Percentiles rank a stretch among this genome's conserved stretches.
phyloP scores from a whole-genome alignment of 2,888 invertebrate genomes.

The Ophion slaviceki region DNA sequence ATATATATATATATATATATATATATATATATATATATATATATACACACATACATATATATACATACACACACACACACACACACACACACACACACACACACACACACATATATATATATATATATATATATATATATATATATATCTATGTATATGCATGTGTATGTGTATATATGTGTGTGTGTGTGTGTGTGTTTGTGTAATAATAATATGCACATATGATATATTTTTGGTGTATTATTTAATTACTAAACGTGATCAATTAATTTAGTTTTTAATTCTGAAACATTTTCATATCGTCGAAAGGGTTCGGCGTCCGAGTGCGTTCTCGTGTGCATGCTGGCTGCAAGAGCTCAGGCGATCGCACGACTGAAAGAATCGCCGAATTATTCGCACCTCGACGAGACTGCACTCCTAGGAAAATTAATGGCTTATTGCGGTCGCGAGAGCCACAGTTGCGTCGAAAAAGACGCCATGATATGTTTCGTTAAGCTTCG shows the following conservation, averaged over 20 bases:
- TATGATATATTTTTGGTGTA: too few species aligned
- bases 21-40: too few species aligned
- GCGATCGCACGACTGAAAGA: constrained; percentile 94
- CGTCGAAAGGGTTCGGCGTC: constrained; percentile 94
- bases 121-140: too few species aligned
- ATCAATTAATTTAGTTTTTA: background rate
- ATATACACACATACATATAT: too few species aligned
- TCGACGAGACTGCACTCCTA: constrained; percentile 95
- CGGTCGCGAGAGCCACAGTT: constrained; percentile 95
- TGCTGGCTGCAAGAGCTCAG: constrained; percentile 96
- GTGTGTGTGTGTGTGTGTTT: too few species aligned
- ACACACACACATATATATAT: too few species aligned
- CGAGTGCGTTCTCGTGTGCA: constrained; percentile 96
- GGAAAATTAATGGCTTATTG: constrained; percentile 97
- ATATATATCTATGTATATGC: too few species aligned
- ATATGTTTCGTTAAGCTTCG: constrained; percentile 95
- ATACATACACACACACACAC: too few species aligned
- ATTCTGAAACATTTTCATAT: background rate
- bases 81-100: too few species aligned
- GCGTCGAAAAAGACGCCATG: constrained; percentile 97
- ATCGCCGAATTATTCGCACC: constrained; percentile 89
- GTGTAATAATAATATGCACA: too few species aligned
- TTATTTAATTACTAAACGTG: background rate
- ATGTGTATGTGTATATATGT: too few species aligned
- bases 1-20: too few species aligned